Base-by-base conservation (phyloP, 1,140 invertebrate species). In the Micrasema minimum region DNA sequence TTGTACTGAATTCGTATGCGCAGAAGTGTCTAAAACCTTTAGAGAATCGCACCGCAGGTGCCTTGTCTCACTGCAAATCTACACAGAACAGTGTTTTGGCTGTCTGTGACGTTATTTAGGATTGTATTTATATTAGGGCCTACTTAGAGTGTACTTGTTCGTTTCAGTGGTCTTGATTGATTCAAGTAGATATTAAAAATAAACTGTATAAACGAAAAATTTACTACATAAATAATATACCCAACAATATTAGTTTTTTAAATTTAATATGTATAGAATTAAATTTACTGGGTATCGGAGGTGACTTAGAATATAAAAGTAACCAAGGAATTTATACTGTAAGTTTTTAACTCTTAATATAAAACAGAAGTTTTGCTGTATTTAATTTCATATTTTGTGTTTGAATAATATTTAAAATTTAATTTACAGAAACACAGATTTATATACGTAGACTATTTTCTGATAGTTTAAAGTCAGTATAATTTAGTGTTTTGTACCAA, bases 111-210 rank as follows among this genome's bases (percentile, higher is more conserved):
- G 50, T 69, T 59, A 66, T 18, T 14, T 66, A 55, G 55, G 46
- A 50, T 69, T 64, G 55, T 61, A 64, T 69, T n/a, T n/a, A n/a
- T n/a, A 26, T 22, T 69, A 67, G 45, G 72, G 67, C 72, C 68
- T 74, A 74, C 18, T 67, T 74, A 74, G 72, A 67, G 6, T 70
- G 67, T 61, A 69, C 55, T 59, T 41, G 45, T 41, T 57, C 57
- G 66, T 61, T 61, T 48, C 43, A 48, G 46, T 69, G 53, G 53
- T 61, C 26, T 66, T 61, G 31, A 69, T 61, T 22, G 37, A 35
- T 26, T 6, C 43, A 61, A 43, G 41, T 59, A 10, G n/a, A 35
- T 20, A 51, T 50, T 5, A n/a, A n/a, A n/a, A n/a, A n/a, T n/a
- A n/a, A n/a, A 51, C 41, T 68, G 66, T 68, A 55, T 57, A 68